Percentiles rank a stretch among this genome's conserved stretches.
phyloP scores from a whole-genome alignment of 1,140 invertebrate genomes.

The Euura lappo region DNA sequence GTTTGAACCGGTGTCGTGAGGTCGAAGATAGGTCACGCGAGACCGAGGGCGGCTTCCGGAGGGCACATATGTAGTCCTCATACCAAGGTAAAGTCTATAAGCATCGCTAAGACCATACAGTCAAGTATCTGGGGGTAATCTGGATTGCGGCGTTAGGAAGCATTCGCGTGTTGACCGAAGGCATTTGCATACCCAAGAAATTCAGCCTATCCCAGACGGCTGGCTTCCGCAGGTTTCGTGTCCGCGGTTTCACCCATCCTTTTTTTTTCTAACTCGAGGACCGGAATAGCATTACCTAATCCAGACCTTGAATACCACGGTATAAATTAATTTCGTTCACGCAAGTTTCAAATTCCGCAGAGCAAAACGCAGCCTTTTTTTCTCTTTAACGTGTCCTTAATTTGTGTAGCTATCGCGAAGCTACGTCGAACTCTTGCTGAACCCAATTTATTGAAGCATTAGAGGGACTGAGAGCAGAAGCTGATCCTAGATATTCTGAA shows the following conservation, averaged over 20 bases:
- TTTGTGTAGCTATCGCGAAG: too few relatives aligned
- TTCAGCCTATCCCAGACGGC: background rate
- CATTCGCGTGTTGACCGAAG: constrained; percentile 2
- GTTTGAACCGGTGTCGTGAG: background rate
- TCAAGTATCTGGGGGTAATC: background rate
- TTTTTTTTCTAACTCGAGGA: background rate
- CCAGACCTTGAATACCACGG: too few relatives aligned
- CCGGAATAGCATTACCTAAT: too few relatives aligned
- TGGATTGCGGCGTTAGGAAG: background rate
- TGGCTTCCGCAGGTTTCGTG: background rate
- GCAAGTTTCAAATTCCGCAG: too few relatives aligned
- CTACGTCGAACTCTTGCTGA: constrained; percentile 21
- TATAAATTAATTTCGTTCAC: too few relatives aligned
- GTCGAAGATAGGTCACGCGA: constrained; percentile 23
- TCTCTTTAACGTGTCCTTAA: too few relatives aligned
- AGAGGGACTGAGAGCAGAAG: background rate
- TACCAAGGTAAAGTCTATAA: background rate
- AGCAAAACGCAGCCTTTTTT: too few relatives aligned
- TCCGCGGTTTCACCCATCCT: background rate
- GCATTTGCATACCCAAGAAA: background rate
- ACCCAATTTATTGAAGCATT: constrained; percentile 30
- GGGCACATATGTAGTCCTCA: background rate
- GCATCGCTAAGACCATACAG: background rate
- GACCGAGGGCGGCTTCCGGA: constrained; percentile 10
- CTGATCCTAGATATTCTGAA: background rate